Evolutionary conservation across 2,888 invertebrate genomes (phyloP).

Genomic region (Drosophila prostipennis): DNA sequence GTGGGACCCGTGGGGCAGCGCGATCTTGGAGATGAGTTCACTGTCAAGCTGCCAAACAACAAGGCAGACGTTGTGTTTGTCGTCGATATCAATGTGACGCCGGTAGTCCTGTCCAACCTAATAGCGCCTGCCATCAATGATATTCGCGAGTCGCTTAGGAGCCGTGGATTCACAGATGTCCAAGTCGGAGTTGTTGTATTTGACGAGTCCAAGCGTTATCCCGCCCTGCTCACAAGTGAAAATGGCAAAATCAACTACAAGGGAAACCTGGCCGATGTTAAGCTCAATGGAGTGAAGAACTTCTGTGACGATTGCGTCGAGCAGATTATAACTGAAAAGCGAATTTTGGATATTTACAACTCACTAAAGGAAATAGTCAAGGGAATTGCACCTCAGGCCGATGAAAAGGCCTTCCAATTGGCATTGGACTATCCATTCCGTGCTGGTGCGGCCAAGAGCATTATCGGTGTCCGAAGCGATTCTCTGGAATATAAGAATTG

Average conservation of each 20-base stretch:
- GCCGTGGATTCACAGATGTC: constrained; percentile 85
- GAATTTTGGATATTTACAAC: constrained; percentile 73
- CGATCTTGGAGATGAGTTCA: constrained; percentile 87
- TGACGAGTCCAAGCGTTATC: constrained; percentile 86
- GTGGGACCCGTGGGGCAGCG: constrained; percentile 81
- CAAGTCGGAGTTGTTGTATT: constrained; percentile 87
- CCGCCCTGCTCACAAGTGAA: constrained; percentile 86
- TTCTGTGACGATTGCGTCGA: constrained; percentile 67
- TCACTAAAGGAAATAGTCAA: constrained; percentile 62
- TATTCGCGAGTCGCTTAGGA: constrained; percentile 78
- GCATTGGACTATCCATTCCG: constrained; percentile 90
- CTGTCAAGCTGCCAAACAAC: constrained; percentile 88
- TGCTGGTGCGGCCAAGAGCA: constrained; percentile 89
- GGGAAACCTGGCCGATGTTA: constrained; percentile 83
- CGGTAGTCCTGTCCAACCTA: constrained; percentile 83
- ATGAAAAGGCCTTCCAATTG: constrained; percentile 87
- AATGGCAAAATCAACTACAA: constrained; percentile 85
- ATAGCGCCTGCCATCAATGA: constrained; percentile 77
- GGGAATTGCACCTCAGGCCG: constrained; percentile 82
- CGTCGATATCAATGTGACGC: constrained; percentile 86
- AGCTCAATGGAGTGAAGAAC: constrained; percentile 81
- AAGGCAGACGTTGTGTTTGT: constrained; percentile 93
- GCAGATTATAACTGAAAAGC: constrained; percentile 67
- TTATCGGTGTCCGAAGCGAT: constrained; percentile 88
- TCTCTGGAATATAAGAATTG: constrained; percentile 85